These are phyloP conservation scores for Stratiolaelaps scimitus DNA, from an alignment of 1,140 invertebrate species.

Conservation along the genomic window DNA sequence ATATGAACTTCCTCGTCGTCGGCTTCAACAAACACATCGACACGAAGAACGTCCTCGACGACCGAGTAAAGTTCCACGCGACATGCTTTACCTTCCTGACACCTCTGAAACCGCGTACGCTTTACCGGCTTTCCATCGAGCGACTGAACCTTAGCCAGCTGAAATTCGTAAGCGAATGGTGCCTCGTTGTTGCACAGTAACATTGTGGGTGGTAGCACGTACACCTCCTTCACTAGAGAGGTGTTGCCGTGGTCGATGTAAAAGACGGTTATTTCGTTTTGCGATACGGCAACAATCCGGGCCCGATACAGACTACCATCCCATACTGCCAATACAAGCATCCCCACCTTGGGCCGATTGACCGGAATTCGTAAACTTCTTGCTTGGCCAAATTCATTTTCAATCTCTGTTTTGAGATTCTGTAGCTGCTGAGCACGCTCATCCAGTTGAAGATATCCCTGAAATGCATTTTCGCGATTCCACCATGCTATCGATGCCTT, in stretches of 20 bases:
- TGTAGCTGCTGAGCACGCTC: background rate
- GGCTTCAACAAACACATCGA: background rate
- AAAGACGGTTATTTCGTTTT: slow-evolving; percentile 43
- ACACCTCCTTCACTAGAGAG: slow-evolving; percentile 36
- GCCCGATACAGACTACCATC: background rate
- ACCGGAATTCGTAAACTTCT: background rate
- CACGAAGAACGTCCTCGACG: background rate
- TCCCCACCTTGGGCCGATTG: background rate
- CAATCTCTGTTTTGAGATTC: background rate
- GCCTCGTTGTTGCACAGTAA: slow-evolving; percentile 3
- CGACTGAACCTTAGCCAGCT: background rate
- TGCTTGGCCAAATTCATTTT: background rate
- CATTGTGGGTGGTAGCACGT: background rate
- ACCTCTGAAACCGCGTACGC: background rate
- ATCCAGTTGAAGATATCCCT: slow-evolving; percentile 1
- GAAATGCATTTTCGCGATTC: background rate
- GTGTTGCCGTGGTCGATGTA: slow-evolving; percentile 67
- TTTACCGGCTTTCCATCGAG: background rate
- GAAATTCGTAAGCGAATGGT: slow-evolving; percentile 19
- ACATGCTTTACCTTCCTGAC: background rate
- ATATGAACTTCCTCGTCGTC: slow-evolving; percentile 9
- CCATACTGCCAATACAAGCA: background rate
- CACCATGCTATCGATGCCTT: background rate
- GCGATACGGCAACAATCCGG: background rate
- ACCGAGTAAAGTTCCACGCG: slow-evolving; percentile 9